Evolutionary conservation across 2,797 vertebrate genomes (phyloP).

Genomic region (Liasis olivaceus): DNA sequence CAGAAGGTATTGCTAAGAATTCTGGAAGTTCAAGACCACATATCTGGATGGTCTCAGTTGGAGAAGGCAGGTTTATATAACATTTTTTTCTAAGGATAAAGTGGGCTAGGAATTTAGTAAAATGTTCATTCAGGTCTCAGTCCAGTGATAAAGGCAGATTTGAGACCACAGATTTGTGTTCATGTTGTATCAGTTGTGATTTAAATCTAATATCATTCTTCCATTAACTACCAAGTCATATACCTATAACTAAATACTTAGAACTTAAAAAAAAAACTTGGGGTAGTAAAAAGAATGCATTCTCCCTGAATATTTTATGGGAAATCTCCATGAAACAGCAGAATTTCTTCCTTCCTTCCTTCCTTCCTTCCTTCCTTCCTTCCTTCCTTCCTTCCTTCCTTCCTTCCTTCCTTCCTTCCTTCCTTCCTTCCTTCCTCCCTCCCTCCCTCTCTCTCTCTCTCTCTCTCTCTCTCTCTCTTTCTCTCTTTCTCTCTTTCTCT

Average conservation of each 20-base stretch:
- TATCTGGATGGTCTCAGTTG: background rate
- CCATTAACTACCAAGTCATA: background rate
- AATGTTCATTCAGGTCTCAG: too few relatives aligned
- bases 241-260: background rate
- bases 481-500: too few relatives aligned
- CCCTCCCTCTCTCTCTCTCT: too few relatives aligned
- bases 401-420: background rate
- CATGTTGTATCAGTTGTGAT: too few relatives aligned
- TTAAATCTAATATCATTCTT: too few relatives aligned
- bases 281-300: background rate
- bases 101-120: too few relatives aligned
- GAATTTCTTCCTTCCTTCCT: background rate
- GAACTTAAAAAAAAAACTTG: background rate
- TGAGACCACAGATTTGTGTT: too few relatives aligned
- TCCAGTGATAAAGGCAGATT: too few relatives aligned
- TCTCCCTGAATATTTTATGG: background rate
- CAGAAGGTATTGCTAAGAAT: background rate
- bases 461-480: too few relatives aligned
- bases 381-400: background rate
- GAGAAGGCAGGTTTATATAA: too few relatives aligned
- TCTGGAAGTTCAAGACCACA: background rate
- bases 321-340: background rate
- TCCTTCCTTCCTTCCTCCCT: background rate
- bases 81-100: too few relatives aligned
- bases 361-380: background rate